phyloP scores from a whole-genome alignment of 2,797 vertebrate genomes.

The Menidia menidia region DNA sequence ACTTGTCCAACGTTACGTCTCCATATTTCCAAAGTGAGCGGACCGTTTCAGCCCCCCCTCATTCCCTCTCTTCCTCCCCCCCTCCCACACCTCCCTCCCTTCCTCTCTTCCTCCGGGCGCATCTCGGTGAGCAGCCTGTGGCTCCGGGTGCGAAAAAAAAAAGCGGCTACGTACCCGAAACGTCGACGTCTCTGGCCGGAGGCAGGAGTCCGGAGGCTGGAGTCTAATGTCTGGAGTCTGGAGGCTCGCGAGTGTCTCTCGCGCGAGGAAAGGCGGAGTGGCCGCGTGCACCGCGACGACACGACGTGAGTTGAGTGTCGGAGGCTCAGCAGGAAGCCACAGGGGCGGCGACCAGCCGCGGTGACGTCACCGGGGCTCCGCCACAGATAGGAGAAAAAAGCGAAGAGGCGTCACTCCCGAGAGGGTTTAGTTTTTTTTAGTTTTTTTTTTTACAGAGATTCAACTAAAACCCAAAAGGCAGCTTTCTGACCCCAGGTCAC shows the following conservation, averaged over 20 bases:
- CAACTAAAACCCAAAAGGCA: too few species aligned
- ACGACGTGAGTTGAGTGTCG: constrained; percentile 10
- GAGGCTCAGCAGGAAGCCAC: constrained; percentile 55
- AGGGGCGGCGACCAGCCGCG: constrained; percentile 33
- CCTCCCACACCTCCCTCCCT: constrained; percentile 4
- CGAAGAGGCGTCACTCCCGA: constrained; percentile 48
- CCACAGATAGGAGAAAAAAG: constrained; percentile 12
- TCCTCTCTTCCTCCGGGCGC: constrained; percentile 37
- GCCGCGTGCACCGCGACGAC: constrained; percentile 12
- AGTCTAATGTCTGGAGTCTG: too few species aligned
- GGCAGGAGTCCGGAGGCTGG: background rate
- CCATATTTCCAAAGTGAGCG: constrained; percentile 5
- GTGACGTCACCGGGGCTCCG: constrained; percentile 63
- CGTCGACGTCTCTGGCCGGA: constrained; percentile 25
- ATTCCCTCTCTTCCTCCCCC: constrained; percentile 13
- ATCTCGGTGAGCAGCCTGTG: constrained; percentile 36
- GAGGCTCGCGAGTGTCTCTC: constrained; percentile 3
- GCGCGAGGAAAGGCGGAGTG: background rate
- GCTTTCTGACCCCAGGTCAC: too few species aligned
- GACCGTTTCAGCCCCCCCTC: background rate
- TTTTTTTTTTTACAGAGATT: too few species aligned
- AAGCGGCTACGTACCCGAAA: constrained; percentile 55
- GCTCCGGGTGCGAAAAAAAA: background rate
- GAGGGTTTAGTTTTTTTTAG: too few species aligned
- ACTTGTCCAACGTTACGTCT: constrained; percentile 4